Evolutionary conservation across 2,888 invertebrate species (phyloP), one percentile per base, ranked within the genome.

Genomic region (Trissoscelio sp.): DNA sequence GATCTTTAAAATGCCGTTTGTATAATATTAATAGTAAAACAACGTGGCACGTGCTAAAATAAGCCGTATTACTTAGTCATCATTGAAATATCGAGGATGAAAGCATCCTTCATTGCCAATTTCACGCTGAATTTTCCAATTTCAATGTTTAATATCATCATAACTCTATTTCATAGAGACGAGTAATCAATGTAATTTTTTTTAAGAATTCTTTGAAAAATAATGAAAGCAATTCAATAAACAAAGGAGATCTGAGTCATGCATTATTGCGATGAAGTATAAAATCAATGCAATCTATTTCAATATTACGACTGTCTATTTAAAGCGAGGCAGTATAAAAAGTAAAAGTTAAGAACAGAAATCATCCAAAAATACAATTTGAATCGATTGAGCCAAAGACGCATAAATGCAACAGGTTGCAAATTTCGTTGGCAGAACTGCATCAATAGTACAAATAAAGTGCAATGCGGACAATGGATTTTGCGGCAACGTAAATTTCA

Each of bases 401-500:
- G 37, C 14, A 42, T 16, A 42, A 12, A 14, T 0, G 39, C 39
- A 37, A 42, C 39, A 42, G 39, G 24, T 46, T 28, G 28, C 18
- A 55, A 55, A 55, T 11, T 16, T 34, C 34, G 22, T 37, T 11
- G 5, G 12, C n/a, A 39, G 16, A n/a, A 57, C 37, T 20, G 16
- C 51, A 24, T 44, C 11, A 20, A 24, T 28, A 16, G 12, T 46
- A 11, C 14, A 14, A 18, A 37, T 34, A 37, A 66, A 51, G 3
- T 48, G 28, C 18, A 66, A 42, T 18, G 42, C 42, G 28, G 55
- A 67, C 67, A 67, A 67, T 67, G 31, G 37, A 55, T 72, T 72
- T 28, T 28, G 78, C 58, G 73, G 46, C 34, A 48, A 72, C 44
- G 34, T 62, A 75, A 55, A 83, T 78, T 62, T 42, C 57, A 53